Evolutionary conservation across 2,797 vertebrate genomes (phyloP).

Genomic region (Gymnoscopelus microlampas): DNA sequence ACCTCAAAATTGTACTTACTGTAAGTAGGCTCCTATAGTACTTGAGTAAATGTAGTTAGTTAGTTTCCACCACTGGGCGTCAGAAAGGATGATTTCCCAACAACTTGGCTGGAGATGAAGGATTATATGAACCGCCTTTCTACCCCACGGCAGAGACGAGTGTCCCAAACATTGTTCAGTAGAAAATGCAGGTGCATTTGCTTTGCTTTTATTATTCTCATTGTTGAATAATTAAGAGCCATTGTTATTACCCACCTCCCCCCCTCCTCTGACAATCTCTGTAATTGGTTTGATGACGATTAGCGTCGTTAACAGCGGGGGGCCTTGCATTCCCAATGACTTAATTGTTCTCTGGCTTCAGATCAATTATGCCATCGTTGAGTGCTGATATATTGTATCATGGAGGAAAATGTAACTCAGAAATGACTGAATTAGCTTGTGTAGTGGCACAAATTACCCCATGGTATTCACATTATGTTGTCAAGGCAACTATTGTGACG

Average conservation of each 20-base stretch:
- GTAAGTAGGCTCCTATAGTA: no score
- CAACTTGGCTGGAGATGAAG: neutral
- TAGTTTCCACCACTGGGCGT: no score
- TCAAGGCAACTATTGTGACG: constrained; percentile 22
- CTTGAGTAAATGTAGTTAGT: no score
- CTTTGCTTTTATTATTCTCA: constrained; percentile 56
- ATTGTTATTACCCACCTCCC: constrained; percentile 59
- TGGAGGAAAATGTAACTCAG: constrained; percentile 22
- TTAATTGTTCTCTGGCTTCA: constrained; percentile 19
- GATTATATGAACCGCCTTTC: neutral
- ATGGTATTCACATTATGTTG: neutral
- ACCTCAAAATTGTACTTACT: no score
- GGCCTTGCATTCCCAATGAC: constrained; percentile 53
- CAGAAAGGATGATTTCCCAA: no score
- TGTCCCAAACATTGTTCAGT: constrained; percentile 52
- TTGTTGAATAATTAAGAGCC: constrained; percentile 73
- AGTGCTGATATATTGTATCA: constrained; percentile 31
- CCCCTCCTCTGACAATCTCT: constrained; percentile 68
- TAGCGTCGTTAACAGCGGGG: constrained; percentile 43
- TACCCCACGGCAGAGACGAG: no score
- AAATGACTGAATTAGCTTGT: constrained; percentile 35
- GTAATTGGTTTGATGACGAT: constrained; percentile 76
- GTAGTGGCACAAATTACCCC: neutral
- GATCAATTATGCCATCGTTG: constrained; percentile 47
- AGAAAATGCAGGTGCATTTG: constrained; percentile 63